phyloP scores from a whole-genome alignment of 2,113 vertebrate genomes.

The Syngnathus typhle region DNA sequence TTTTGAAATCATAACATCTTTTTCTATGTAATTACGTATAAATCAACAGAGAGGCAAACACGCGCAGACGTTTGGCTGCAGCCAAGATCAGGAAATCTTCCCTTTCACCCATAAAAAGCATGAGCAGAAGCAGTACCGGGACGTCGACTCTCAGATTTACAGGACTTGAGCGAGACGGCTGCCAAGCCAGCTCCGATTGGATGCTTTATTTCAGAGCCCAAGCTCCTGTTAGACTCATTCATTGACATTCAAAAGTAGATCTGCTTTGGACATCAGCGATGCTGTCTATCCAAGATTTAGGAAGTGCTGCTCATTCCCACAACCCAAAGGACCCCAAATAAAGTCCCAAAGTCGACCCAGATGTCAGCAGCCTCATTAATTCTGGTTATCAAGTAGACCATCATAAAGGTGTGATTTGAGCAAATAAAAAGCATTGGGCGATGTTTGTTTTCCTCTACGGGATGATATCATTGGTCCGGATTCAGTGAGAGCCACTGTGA shows the following conservation, averaged over 20 bases:
- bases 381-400: neutral
- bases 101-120: neutral
- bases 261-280: constrained; percentile 3
- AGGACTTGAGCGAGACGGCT: neutral
- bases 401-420: neutral
- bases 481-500: neutral
- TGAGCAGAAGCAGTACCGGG: constrained; percentile 7
- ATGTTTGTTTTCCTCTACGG: neutral
- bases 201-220: neutral
- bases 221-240: neutral
- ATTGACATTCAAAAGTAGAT: neutral
- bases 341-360: neutral
- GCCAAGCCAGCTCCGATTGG: neutral
- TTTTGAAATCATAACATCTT: neutral
- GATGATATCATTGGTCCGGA: neutral
- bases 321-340: neutral
- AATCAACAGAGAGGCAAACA: neutral
- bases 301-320: constrained; percentile 6
- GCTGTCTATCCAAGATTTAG: neutral
- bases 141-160: neutral
- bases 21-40: neutral
- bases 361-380: neutral
- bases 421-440: too few species aligned
- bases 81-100: neutral
- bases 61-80: neutral